Evolutionary conservation across 2,888 invertebrate species (phyloP).

Genomic region (Megamerina dolium): DNA sequence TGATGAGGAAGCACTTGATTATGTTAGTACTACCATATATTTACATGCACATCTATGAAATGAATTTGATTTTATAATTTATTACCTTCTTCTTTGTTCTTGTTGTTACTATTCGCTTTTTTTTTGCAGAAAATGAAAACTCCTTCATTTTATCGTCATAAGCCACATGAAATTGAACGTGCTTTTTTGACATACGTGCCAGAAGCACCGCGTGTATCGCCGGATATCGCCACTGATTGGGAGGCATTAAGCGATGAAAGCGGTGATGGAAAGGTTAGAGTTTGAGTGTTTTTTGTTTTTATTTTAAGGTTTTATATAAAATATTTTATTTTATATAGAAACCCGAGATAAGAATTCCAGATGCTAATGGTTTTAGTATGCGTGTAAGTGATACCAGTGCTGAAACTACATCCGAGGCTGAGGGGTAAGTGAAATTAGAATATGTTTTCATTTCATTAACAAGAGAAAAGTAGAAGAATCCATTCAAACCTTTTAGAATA

Average conservation of each 20-base stretch:
- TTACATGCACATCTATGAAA: constrained; percentile 7
- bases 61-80: not conserved
- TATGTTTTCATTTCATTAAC: not conserved
- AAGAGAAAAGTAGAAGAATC: not conserved
- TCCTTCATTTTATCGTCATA: constrained; percentile 70
- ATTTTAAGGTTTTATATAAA: not conserved
- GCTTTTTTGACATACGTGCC: constrained; percentile 65
- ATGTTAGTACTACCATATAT: constrained; percentile 56
- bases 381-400: constrained; percentile 35
- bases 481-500: too few relatives aligned
- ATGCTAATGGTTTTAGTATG: constrained; percentile 36
- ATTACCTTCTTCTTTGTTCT: not conserved
- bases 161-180: constrained; percentile 71
- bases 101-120: not conserved
- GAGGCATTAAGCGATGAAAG: constrained; percentile 52
- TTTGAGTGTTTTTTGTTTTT: constrained; percentile 1
- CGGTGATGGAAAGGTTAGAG: constrained; percentile 34
- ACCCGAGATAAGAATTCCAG: constrained; percentile 31
- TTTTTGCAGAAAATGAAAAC: constrained; percentile 68
- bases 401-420: constrained; percentile 44
- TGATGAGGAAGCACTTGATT: constrained; percentile 75
- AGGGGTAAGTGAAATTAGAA: constrained; percentile 33
- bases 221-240: constrained; percentile 59
- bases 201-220: constrained; percentile 74
- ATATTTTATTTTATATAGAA: constrained; percentile 28